A percentile compares a stretch with the other conserved stretches of the same genome.
phyloP scores from a whole-genome alignment of 2,797 vertebrate genomes.

The Intellagama lesueurii region DNA sequence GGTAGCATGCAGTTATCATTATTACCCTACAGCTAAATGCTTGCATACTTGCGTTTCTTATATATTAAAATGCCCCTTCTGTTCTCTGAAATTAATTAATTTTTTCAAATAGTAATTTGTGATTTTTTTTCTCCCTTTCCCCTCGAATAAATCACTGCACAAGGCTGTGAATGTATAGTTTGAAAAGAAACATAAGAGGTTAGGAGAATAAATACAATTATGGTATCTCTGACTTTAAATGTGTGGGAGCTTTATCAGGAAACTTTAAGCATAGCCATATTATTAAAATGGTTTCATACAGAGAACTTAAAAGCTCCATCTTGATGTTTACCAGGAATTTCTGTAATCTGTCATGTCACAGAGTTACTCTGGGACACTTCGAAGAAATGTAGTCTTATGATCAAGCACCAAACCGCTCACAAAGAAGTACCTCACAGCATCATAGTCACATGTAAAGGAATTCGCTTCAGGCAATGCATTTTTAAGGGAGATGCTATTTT shows the following conservation, averaged over 20 bases:
- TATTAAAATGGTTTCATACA: conserved; percentile 4
- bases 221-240: background rate
- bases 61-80: background rate
- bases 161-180: background rate
- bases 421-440: conserved; percentile 24
- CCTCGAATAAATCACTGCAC: background rate
- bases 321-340: conserved; percentile 39
- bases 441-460: background rate
- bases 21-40: background rate
- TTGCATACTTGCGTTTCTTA: background rate
- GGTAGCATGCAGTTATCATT: background rate
- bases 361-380: conserved; percentile 25
- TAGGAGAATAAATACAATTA: background rate
- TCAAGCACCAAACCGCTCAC: conserved; percentile 31
- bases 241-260: background rate
- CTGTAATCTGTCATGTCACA: conserved; percentile 31
- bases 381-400: conserved; percentile 18
- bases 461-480: background rate
- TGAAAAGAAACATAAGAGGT: background rate
- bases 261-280: conserved; percentile 20
- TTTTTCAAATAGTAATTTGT: background rate
- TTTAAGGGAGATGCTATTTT: background rate
- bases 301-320: conserved; percentile 16
- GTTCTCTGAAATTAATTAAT: background rate
- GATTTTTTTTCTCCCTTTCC: background rate